Base-by-base conservation (phyloP, 1,140 invertebrate genomes). In the Papilio xuthus region DNA sequence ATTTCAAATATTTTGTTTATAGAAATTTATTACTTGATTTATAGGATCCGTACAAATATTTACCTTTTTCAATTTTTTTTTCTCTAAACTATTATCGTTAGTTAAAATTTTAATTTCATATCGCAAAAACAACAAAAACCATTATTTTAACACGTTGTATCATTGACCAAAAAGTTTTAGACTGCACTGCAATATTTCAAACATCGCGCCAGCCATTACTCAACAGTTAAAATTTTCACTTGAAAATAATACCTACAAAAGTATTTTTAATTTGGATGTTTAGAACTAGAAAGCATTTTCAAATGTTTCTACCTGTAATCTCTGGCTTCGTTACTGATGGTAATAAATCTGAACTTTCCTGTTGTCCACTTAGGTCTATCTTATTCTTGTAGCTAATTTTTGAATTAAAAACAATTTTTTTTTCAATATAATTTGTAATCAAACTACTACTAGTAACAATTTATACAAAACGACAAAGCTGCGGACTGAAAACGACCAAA, bases 211-310 rank as follows among this genome's bases (percentile, higher is more conserved):
- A 20, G n/a, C 28, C 69, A 42, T 71, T 71, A 71, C 8, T 71
- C 69, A 42, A 71, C 69, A 42, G 32, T 41, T 69, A 41, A 70
- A 41, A 70, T n/a, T n/a, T 70, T 71, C 18, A 71, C 69, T 37
- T 37, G 69, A n/a, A 42, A 23, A 18, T 2, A 47, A 73, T 12
- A 50, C 71, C 12, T 13, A 20, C 37, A 73, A 23, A 15, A 50
- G 20, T 23, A 44, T 44, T 73, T 73, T 73, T 47, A 18, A 73
- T 73, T 41, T 13, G 8, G 15, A 47, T 13, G 9, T 23, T 20
- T 9, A 44, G 18, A 72, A 60, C 23, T 2, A 60, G 56, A 0
- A 60, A 13, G 26, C 23, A 60, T 60, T 60, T 60, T 60, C 4
- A 60, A 60, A 60, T 26, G 9, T 56, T 56, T 56, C 20, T 8